Conservation (phyloP, 2,113 vertebrate species). For the Ammodytes marinus region DNA sequence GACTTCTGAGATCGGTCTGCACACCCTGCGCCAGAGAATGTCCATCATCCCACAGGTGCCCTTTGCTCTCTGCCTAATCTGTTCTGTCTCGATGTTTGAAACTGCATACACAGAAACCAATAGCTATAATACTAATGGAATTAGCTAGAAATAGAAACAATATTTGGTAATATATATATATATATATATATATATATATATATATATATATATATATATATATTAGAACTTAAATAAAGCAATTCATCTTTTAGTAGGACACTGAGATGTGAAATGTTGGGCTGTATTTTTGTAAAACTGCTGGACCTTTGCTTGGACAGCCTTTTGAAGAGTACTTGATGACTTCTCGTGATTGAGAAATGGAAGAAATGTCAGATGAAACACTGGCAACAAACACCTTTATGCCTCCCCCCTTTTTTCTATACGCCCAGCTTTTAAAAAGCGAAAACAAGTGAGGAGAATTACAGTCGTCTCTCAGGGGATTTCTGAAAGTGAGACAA, state of each 20-base stretch:
- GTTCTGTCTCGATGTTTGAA: slow-evolving; percentile 3
- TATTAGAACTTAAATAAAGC: background rate
- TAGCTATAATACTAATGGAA: background rate
- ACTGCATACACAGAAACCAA: background rate
- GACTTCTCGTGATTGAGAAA: slow-evolving; percentile 41
- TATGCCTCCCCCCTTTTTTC: slow-evolving; percentile 51
- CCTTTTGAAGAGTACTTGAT: slow-evolving; percentile 9
- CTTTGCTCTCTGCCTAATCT: background rate
- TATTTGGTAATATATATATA: background rate
- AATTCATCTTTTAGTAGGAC: background rate
- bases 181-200: background rate
- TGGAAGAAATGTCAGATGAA: slow-evolving; percentile 52
- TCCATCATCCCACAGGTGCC: slow-evolving; percentile 96
- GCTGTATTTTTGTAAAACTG: slow-evolving; percentile 14
- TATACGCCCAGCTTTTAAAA: slow-evolving; percentile 58
- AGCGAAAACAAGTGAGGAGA: slow-evolving; percentile 78
- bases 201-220: background rate
- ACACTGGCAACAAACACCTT: slow-evolving; percentile 47
- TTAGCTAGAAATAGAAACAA: background rate
- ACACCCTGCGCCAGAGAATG: slow-evolving; percentile 93
- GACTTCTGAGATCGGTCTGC: slow-evolving; percentile 92
- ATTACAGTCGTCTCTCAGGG: slow-evolving; percentile 78
- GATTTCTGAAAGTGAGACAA: slow-evolving; percentile 84
- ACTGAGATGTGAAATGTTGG: background rate
- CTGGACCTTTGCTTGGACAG: slow-evolving; percentile 39